These are phyloP conservation scores for Lamprotornis superbus DNA, from an alignment of 2,113 vertebrate species.

Conservation along the genomic window DNA sequence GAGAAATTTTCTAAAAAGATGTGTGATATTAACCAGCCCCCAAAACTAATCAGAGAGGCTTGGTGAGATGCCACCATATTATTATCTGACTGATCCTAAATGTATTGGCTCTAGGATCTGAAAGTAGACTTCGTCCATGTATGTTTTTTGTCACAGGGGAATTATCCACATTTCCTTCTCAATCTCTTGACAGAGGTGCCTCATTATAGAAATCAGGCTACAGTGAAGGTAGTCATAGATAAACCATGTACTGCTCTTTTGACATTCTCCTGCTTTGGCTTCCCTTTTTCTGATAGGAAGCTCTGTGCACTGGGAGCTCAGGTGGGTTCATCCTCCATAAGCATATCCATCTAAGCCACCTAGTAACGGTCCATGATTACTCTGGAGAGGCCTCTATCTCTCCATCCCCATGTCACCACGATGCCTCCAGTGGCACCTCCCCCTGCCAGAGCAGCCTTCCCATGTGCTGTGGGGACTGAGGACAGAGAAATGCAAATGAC, in stretches of 20 bases:
- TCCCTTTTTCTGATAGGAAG: neutral
- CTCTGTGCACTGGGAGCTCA: neutral
- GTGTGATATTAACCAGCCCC: neutral
- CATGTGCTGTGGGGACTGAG: neutral
- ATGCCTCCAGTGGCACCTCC: neutral
- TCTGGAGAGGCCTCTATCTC: neutral
- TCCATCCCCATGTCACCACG: rapidly evolving
- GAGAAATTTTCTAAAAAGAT: neutral
- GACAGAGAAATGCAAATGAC: neutral
- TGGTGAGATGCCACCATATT: neutral
- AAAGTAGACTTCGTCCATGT: neutral
- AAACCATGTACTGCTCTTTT: neutral
- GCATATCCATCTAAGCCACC: neutral
- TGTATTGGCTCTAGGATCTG: neutral
- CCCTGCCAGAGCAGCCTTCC: neutral
- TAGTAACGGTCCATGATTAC: neutral
- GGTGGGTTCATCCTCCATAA: neutral
- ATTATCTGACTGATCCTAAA: neutral
- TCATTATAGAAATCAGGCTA: neutral
- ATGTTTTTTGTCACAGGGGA: neutral
- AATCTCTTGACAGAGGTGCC: neutral
- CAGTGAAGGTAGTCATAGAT: neutral
- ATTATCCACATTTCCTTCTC: neutral
- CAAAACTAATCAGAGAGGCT: neutral
- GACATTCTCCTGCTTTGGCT: neutral